phyloP scores from a whole-genome alignment of 2,797 vertebrate species.

The Malacoctenus gilli region DNA sequence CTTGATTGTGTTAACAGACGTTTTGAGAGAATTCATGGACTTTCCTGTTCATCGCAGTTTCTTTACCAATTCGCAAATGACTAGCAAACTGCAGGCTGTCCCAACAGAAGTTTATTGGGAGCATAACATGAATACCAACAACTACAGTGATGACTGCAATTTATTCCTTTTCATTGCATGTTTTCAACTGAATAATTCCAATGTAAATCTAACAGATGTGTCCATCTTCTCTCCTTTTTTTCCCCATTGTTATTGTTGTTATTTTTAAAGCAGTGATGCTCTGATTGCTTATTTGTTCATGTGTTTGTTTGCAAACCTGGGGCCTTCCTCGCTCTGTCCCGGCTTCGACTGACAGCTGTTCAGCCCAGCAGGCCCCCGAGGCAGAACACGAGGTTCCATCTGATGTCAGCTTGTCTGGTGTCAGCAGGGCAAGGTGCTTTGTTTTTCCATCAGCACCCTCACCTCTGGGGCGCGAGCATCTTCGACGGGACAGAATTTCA shows the following conservation, averaged over 20 bases:
- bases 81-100: constrained; percentile 26
- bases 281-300: constrained; percentile 44
- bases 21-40: constrained; percentile 40
- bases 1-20: constrained; percentile 37
- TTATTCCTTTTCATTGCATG: background rate
- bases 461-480: constrained; percentile 47
- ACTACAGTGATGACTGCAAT: background rate
- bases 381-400: constrained; percentile 62
- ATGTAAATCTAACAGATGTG: background rate
- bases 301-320: constrained; percentile 45
- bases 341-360: constrained; percentile 67
- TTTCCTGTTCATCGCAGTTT: constrained; percentile 40
- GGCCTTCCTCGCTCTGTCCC: constrained; percentile 41
- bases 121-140: constrained; percentile 18
- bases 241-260: background rate
- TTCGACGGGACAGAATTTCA: constrained; percentile 30
- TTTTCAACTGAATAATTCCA: too few species aligned
- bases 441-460: constrained; percentile 60
- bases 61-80: constrained; percentile 43
- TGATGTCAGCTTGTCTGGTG: constrained; percentile 73
- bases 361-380: constrained; percentile 56
- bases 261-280: background rate
- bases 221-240: background rate
- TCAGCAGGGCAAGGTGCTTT: constrained; percentile 64
- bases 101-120: constrained; percentile 41